A percentile compares a stretch with the other conserved stretches of the same genome.
Evolutionary conservation across 2,113 vertebrate genomes (phyloP).

Genomic region (Melanostigma gelatinosum): DNA sequence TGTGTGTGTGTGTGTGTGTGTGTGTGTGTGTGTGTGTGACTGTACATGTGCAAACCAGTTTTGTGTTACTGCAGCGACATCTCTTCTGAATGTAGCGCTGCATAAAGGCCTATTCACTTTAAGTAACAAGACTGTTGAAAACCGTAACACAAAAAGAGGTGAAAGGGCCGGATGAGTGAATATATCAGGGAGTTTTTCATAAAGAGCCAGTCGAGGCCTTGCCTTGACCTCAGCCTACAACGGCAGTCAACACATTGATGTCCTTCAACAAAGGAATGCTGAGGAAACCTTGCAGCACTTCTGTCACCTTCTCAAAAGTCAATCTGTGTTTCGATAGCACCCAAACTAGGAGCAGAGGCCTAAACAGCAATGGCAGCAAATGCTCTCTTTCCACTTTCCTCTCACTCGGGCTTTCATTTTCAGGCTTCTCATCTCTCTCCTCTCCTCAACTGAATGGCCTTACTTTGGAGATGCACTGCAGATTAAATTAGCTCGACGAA

Average conservation of each 20-base stretch:
- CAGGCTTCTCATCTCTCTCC: constrained; percentile 13
- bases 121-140: constrained; percentile 50
- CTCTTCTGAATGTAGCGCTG: constrained; percentile 16
- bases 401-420: constrained; percentile 18
- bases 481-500: constrained; percentile 49
- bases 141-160: constrained; percentile 42
- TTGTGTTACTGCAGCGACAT: constrained; percentile 11
- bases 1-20: constrained; percentile 3
- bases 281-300: constrained; percentile 58
- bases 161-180: constrained; percentile 47
- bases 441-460: constrained; percentile 21
- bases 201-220: constrained; percentile 49
- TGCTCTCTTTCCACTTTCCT: constrained; percentile 23
- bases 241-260: constrained; percentile 63
- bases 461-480: constrained; percentile 39
- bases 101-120: constrained; percentile 35
- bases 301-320: constrained; percentile 66
- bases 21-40: neutral
- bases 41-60: neutral
- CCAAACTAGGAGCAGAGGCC: constrained; percentile 32
- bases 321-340: constrained; percentile 55
- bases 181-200: constrained; percentile 55
- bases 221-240: constrained; percentile 72
- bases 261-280: constrained; percentile 60
- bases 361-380: constrained; percentile 28